Evolutionary conservation across 2,797 vertebrate genomes (phyloP), one percentile per base, ranked within the genome.

Genomic region (Oryzias sinensis): DNA sequence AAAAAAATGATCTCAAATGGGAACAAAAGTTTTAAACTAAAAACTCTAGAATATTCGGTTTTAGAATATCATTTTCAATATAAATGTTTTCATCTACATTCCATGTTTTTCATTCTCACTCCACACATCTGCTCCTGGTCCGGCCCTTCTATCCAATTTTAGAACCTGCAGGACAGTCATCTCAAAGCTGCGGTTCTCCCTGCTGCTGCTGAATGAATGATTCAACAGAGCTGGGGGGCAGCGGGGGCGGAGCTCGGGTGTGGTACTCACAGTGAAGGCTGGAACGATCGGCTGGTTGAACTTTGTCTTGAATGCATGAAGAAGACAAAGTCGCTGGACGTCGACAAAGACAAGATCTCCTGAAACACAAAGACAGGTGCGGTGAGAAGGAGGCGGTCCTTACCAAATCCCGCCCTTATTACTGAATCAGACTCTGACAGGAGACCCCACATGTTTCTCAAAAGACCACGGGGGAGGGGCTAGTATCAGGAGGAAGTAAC

Each of bases 261-360:
- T 15, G 56, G 24, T 49, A 93, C 94, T 94, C 75, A 97, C 96
- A 82, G 94, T 96, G 79, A 98, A 98, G 51, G 94, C 96, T 8
- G 96, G 96, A 27, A 96, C 56, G 11, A 98, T 85, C 0, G 95
- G 93, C n/a, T 97, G 95, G 45, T 82, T 91, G 88, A 97, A 98
- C 76, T 94, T 96, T 33, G 92, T 90, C 88, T 93, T 95, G 88
- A 98, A 98, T 46, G 90, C 90, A 70, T 98, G 89, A 41, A 98
- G 89, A 78, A 96, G 90, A 54, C 92, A 91, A 88, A 93, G 95
- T 37, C 88, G 93, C 45, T 91, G 89, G 25, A 93, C 93, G 5
- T 98, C 95, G 56, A 96, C 93, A 76, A 98, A 98, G 8, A 87
- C 83, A 1, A 98, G 87, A 27, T 95, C 94, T 82, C 96, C 96